Base-by-base conservation (phyloP, 2,888 invertebrate species). In the Calephelis perditalis region DNA sequence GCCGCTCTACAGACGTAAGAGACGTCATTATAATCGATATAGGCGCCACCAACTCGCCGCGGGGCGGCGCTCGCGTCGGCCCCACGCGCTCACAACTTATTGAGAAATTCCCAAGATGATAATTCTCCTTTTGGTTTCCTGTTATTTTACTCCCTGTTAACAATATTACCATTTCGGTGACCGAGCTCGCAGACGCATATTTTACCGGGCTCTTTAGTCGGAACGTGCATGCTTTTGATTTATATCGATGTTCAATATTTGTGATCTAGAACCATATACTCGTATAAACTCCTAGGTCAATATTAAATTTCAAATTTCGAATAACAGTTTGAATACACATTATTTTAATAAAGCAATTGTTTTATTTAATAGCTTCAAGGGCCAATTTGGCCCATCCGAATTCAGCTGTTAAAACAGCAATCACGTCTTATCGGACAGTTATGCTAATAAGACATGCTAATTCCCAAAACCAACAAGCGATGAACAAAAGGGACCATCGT, bases 391-490 rank as follows among this genome's bases (percentile, higher is more conserved):
- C 58, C 58, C 45, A 55, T 44, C 65, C 47, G 55, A 59, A 57
- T 12, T 66, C 54, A 81, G 77, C 82, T 76, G 85, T 82, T 84
- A 81, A 84, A 84, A 85, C 83, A 83, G 78, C 82, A 84, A 89
- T 87, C 82, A 76, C 67, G 74, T 76, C 73, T 81, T 87, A 88
- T 86, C 87, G 77, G 79, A 79, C 84, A 82, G 86, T 81, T 85
- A 90, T 86, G 89, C 83, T 88, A 89, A 90, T 86, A 88, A 88
- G 90, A 89, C 90, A 86, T 85, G 87, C 90, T 90, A 90, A 90
- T 90, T 89, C 82, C 83, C 80, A 89, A 90, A 90, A 90, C 86
- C 90, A 90, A 90, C 90, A 90, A 84, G 81, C 81, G 74, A 71
- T 65, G 76, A 76, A 75, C 75, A 78, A 81, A 82, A 82, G 76